phyloP scores from a whole-genome alignment of 2,797 vertebrate genomes.

The Eremophila alpestris region DNA sequence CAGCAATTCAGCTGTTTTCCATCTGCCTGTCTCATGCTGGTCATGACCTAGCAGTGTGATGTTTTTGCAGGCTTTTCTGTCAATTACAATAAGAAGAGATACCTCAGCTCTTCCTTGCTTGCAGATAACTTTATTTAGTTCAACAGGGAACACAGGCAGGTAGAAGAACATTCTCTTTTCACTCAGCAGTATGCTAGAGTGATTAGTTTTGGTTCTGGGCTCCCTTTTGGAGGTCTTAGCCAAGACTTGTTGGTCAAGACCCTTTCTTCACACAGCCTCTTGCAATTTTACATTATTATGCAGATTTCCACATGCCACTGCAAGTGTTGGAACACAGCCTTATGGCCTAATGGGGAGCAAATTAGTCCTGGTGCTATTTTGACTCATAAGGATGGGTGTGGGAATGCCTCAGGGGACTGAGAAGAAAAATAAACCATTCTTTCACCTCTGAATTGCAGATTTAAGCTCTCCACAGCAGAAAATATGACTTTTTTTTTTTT shows the following conservation, averaged over 20 bases:
- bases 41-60: background rate
- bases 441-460: background rate
- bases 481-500: background rate
- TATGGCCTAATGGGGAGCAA: background rate
- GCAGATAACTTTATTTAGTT: background rate
- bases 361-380: background rate
- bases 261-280: constrained; percentile 28
- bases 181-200: background rate
- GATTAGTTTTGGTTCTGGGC: background rate
- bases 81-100: background rate
- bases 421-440: background rate
- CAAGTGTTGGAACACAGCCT: background rate
- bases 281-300: constrained; percentile 48
- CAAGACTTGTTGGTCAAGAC: constrained; percentile 44
- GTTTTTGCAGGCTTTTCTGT: background rate
- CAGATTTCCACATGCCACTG: constrained; percentile 46
- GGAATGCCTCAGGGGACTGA: background rate
- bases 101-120: background rate
- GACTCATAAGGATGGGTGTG: background rate
- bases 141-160: background rate
- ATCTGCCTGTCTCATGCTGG: background rate
- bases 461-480: background rate
- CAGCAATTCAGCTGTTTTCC: background rate
- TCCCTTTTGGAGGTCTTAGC: background rate
- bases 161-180: background rate